Base-by-base conservation (phyloP, 2,113 vertebrate genomes). In the Mellivora capensis region DNA sequence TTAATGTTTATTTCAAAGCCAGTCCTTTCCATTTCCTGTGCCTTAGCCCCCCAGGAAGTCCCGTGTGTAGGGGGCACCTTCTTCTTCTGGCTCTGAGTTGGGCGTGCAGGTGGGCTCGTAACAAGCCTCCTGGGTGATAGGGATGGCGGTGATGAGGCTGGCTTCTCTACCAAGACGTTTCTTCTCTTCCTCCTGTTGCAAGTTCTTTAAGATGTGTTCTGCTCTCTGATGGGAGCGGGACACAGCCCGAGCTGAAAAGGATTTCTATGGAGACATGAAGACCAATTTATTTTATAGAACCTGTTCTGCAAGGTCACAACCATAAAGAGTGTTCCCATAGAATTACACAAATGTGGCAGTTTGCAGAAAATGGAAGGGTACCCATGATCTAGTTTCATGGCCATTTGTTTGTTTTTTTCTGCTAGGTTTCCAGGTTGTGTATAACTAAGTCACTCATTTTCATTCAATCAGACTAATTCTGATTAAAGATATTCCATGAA, bases 101-200 rank as follows among this genome's bases (percentile, higher is more conserved):
- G 99, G 99, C 29, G 99, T 99, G 95, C 99, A 99, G 8, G 99
- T 99, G 84, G 99, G 99, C 97, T 99, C 99, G 0, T 99, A 99
- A 97, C 99, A 99, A 87, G 99, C 99, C 98, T 99, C 99, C 97
- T 99, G 99, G 37, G 99, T 99, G 98, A 99, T 99, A 3, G 99
- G 99, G 92, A 99, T 99, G 98, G 99, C 99, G 0, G 99, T 99
- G 98, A 99, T 99, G 84, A 99, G 99, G 98, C 99, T 99, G 96
- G 99, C 99, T 98, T 99, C 99, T 8, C 99, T 98, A 54, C 99
- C 99, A 84, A 99, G 98, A 0, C 99, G 99, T 27, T 99, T 99
- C 98, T 99, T 99, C 98, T 99, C 99, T 67, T 99, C 99, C 95
- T 99, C 99, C 96, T 99, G 99, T 97, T 99, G 99, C 98, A 99